phyloP scores from a whole-genome alignment of 2,113 vertebrate genomes.

The rabbit (Oryctolagus cuniculus) region DNA sequence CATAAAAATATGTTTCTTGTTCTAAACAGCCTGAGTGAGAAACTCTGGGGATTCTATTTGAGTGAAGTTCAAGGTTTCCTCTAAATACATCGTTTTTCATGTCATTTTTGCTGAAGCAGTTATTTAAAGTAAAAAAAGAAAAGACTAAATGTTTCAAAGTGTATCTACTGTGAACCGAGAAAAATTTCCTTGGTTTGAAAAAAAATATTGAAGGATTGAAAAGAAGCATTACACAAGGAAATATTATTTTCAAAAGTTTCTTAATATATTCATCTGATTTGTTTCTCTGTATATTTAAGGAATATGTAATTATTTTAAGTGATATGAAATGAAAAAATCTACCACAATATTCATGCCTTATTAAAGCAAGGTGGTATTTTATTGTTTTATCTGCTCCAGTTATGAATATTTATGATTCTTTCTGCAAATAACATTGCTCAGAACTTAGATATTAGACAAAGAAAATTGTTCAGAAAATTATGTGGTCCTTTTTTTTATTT shows the following conservation, averaged over 20 bases:
- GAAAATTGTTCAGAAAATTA: slow-evolving; percentile 8
- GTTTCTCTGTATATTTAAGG: slow-evolving; percentile 11
- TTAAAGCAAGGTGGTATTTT: slow-evolving; percentile 46
- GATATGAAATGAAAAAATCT: background rate
- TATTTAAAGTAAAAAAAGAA: background rate
- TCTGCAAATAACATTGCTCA: slow-evolving; percentile 3
- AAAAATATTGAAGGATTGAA: background rate
- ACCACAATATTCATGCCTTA: background rate
- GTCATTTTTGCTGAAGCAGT: background rate
- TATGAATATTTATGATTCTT: slow-evolving; percentile 56
- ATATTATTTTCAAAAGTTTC: background rate
- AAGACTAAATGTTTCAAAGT: background rate
- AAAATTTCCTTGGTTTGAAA: background rate
- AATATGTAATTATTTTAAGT: background rate
- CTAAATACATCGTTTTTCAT: background rate
- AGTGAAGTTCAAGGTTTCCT: background rate
- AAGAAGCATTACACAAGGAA: background rate
- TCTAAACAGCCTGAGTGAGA: background rate
- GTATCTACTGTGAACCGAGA: background rate
- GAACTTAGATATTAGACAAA: background rate
- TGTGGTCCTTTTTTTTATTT: background rate
- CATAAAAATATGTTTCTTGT: background rate
- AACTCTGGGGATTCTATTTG: background rate
- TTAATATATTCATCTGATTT: background rate
- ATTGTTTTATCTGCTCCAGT: background rate